phyloP scores from a whole-genome alignment of 1,140 invertebrate species.

The Penaeus indicus region DNA sequence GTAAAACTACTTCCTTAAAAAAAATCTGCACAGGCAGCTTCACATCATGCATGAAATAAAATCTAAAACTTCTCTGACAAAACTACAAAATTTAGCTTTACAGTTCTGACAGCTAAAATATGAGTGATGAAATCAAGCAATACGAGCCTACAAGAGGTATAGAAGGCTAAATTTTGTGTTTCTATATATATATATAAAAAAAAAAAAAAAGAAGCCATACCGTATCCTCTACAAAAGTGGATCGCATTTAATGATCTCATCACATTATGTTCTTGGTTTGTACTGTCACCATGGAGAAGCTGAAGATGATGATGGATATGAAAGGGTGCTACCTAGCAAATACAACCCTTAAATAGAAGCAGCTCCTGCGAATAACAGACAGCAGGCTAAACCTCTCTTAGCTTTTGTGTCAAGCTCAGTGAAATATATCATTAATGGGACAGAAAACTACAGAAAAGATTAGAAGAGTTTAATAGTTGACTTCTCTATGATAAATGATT shows the following conservation, averaged over 20 bases:
- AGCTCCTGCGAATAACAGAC: slow-evolving; percentile 4
- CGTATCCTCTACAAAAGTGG: slow-evolving; percentile 4
- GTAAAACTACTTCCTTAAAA: slow-evolving; percentile 49
- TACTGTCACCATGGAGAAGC: slow-evolving; percentile 63
- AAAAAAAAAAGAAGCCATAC: background rate
- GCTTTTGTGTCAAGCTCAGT: background rate
- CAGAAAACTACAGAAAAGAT: too few relatives aligned
- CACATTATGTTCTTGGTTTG: slow-evolving; percentile 60
- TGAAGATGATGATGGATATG: slow-evolving; percentile 53
- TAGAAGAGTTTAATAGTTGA: too few relatives aligned
- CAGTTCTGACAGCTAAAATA: slow-evolving; percentile 55
- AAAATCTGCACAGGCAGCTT: slow-evolving; percentile 56
- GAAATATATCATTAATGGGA: background rate
- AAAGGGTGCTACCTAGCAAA: slow-evolving; percentile 50
- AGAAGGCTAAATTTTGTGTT: slow-evolving; percentile 42
- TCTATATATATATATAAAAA: slow-evolving; percentile 20
- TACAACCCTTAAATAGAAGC: slow-evolving; percentile 45
- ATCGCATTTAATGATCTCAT: slow-evolving; percentile 38
- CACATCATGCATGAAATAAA: slow-evolving; percentile 54
- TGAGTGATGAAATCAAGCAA: slow-evolving; percentile 48
- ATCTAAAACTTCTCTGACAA: slow-evolving; percentile 43
- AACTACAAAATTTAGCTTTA: slow-evolving; percentile 58
- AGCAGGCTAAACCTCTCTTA: too few relatives aligned
- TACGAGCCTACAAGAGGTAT: background rate
- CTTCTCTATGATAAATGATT: background rate